These are phyloP conservation scores for Eulemur macaco DNA, from an alignment of 2,113 vertebrate species.

Conservation along the genomic window DNA sequence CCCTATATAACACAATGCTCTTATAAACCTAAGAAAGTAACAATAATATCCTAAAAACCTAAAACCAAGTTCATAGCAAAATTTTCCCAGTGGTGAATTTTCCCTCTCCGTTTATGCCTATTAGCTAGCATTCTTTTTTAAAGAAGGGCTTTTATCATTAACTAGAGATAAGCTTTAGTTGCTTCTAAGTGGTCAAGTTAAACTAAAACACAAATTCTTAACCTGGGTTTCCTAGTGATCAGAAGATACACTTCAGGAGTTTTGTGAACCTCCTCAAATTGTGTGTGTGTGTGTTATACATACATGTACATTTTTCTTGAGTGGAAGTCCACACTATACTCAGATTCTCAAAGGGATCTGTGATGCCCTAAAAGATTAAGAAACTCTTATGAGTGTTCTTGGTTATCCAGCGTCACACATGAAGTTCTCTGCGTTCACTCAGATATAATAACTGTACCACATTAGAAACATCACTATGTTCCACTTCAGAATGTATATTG, in stretches of 20 bases:
- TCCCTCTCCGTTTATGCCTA: neutral
- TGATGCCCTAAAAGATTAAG: neutral
- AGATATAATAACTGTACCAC: neutral
- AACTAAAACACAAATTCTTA: neutral
- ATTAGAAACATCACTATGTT: neutral
- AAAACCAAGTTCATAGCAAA: neutral
- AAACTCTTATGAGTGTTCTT: neutral
- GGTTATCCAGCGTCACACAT: neutral
- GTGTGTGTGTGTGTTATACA: no score
- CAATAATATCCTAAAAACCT: neutral
- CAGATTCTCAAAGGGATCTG: neutral
- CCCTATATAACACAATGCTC: neutral
- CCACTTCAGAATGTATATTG: slow-evolving; percentile 38
- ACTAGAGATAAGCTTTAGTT: neutral
- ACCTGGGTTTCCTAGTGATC: neutral
- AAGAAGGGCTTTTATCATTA: neutral
- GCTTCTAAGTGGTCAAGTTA: neutral
- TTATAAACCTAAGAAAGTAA: neutral
- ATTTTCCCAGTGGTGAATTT: neutral
- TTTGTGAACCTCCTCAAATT: neutral
- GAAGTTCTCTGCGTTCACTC: neutral
- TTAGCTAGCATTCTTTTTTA: neutral
- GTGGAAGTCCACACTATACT: neutral
- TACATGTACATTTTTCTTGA: neutral
- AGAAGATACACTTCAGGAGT: neutral